Evolutionary conservation across 2,888 invertebrate genomes (phyloP).

Genomic region (Drosophila rubida): DNA sequence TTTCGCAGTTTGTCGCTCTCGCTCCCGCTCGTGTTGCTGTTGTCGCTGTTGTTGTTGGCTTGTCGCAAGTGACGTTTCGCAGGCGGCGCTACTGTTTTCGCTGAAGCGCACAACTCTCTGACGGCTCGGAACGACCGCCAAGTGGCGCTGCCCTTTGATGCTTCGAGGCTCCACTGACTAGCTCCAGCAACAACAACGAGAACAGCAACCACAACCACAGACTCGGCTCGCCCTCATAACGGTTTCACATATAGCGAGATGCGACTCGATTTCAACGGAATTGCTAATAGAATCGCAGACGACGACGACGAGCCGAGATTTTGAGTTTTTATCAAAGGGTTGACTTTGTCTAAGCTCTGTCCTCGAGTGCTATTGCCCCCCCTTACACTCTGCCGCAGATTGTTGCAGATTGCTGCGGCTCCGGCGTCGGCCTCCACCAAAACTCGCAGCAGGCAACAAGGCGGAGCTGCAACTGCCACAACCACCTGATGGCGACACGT

Average conservation of each 20-base stretch:
- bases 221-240: slow-evolving; percentile 48
- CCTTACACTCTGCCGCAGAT: slow-evolving; percentile 31
- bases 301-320: slow-evolving; percentile 8
- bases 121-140: slow-evolving; percentile 71
- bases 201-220: not conserved
- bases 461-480: slow-evolving; percentile 17
- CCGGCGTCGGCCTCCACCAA: not conserved
- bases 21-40: slow-evolving; percentile 33
- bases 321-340: slow-evolving; percentile 64
- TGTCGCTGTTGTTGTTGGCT: slow-evolving; percentile 48
- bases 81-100: slow-evolving; percentile 82
- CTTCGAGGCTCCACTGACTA: slow-evolving; percentile 7
- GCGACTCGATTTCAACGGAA: slow-evolving; percentile 71
- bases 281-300: slow-evolving; percentile 74
- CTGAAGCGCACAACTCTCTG: slow-evolving; percentile 73
- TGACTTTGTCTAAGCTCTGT: slow-evolving; percentile 71
- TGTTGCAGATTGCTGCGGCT: slow-evolving; percentile 18
- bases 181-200: not conserved
- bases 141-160: slow-evolving; percentile 78
- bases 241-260: slow-evolving; percentile 66
- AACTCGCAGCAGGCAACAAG: slow-evolving; percentile 5
- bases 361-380: slow-evolving; percentile 7
- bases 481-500: slow-evolving; percentile 76
- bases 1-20: slow-evolving; percentile 53
- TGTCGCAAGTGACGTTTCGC: slow-evolving; percentile 42